Base-by-base conservation (phyloP, 2,113 vertebrate genomes). In the Phalacrocorax carbo region DNA sequence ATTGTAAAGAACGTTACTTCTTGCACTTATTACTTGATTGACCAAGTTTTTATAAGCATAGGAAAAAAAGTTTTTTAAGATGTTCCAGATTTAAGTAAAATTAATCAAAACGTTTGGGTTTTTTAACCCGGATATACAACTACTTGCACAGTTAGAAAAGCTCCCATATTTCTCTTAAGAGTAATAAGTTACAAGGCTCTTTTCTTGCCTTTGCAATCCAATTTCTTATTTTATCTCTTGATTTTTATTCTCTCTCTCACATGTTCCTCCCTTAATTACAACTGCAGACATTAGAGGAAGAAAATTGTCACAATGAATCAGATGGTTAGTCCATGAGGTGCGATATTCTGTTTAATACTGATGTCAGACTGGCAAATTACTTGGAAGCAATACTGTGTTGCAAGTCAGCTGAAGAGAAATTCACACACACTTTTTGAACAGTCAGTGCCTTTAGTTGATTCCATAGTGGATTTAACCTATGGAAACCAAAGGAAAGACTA, bases 171-270 rank as follows among this genome's bases (percentile, higher is more conserved):
- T 87, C 80, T 86, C 57, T 66, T 34, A 38, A 40, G 38, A 90
- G 60, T 78, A 88, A 83, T 86, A 90, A 96, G 90, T 94, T 76
- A 62, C 54, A 86, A 82, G 58, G 61, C 80, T 91, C 49, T 76
- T 79, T 77, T 54, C 68, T 71, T 78, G 91, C 79, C 27, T 92
- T 82, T 90, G 48, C 75, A 85, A 71, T 85, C 34, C 23, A 78
- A 85, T 87, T 93, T 94, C 91, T 96, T 93, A 79, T 82, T 95
- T 92, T 94, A 89, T 85, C 66, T 79, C 75, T 69, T 84, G 70
- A 93, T 86, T 96, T 95, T 93, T 95, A 82, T 85, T 87, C 90
- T 85, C 55, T 88, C 90, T 91, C 78, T 87, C 90, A 89, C 94
- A 78, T 51, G 52, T 90, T 93, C 71, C 68, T 94, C 68, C 64